Evolutionary conservation across 2,113 vertebrate genomes (phyloP), one percentile per base, ranked within the genome.

Genomic region (Mustela lutreola): DNA sequence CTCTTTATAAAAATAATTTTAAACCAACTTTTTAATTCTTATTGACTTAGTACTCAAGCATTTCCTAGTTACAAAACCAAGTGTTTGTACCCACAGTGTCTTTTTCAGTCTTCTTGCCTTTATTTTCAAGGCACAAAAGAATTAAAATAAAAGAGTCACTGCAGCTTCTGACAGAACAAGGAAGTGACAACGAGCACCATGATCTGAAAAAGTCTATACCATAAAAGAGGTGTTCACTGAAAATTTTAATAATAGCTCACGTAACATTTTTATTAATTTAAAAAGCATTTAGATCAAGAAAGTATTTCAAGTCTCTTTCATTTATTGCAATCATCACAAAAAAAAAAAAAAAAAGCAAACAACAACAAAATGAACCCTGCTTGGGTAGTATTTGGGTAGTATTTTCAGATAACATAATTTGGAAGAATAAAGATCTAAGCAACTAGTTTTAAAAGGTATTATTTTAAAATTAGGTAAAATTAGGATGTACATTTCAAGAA

Each of bases 401-500:
- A 67, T 12, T 97, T 93, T 94, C 89, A 97, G 96, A 80, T 18
- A 92, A 31, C 22, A 94, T 79, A 89, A 89, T 97, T 97, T 97
- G 83, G 36, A 94, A 98, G 85, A 98, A 98, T 86, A 82, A 33
- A 92, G n/a, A 95, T 98, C 79, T 94, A 65, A 97, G 7, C 97
- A 88, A 91, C 21, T 93, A 86, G 95, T 84, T 67, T 76, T 92
- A 67, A 97, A 98, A 91, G 70, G 78, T 22, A 48, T 96, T 96
- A 93, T 76, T 97, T 45, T 53, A 78, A 94, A 96, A 86, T 93
- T 84, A 96, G 21, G 31, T 88, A 62, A 71, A 87, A 79, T 79
- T 79, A 71, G 42, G 33, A 97, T 9, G 16, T 70, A 97, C 45
- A 93, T n/a, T 76, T 82, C 6, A 98, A 92, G 60, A 73, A 97